Conservation (phyloP, 2,888 invertebrate genomes). For the Anthophora plumipes region DNA sequence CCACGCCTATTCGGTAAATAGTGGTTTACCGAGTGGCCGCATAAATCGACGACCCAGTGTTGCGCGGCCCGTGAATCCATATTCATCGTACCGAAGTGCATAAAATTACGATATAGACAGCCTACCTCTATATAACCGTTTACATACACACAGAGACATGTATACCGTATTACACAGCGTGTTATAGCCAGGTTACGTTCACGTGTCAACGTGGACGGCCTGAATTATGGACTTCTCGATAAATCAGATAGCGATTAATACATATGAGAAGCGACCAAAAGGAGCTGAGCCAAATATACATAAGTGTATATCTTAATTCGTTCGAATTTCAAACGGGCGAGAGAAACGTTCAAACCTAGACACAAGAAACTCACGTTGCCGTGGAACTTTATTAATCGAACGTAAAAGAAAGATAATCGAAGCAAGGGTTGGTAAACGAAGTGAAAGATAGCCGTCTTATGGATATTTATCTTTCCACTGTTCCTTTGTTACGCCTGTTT, state of each 20-base stretch:
- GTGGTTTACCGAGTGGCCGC: slow-evolving; percentile 57
- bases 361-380: no score
- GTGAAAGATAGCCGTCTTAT: not conserved
- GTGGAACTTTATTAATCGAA: no score
- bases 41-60: slow-evolving; percentile 67
- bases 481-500: not conserved
- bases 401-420: not conserved
- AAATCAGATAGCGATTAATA: slow-evolving; percentile 73
- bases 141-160: slow-evolving; percentile 20
- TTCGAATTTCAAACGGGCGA: slow-evolving; percentile 15
- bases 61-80: slow-evolving; percentile 79
- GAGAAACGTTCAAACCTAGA: no score
- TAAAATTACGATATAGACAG: slow-evolving; percentile 82
- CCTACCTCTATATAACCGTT: slow-evolving; percentile 21
- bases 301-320: slow-evolving; percentile 41
- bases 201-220: slow-evolving; percentile 73
- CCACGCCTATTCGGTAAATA: slow-evolving; percentile 64
- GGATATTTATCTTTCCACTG: not conserved
- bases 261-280: slow-evolving; percentile 68
- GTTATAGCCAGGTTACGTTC: slow-evolving; percentile 65
- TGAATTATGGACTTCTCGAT: slow-evolving; percentile 71
- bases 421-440: not conserved
- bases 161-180: slow-evolving; percentile 41
- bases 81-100: slow-evolving; percentile 82
- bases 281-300: slow-evolving; percentile 43